Evolutionary conservation across 2,888 invertebrate species (phyloP), one percentile per base, ranked within the genome.

Genomic region (Caenorhabditis imperialis): DNA sequence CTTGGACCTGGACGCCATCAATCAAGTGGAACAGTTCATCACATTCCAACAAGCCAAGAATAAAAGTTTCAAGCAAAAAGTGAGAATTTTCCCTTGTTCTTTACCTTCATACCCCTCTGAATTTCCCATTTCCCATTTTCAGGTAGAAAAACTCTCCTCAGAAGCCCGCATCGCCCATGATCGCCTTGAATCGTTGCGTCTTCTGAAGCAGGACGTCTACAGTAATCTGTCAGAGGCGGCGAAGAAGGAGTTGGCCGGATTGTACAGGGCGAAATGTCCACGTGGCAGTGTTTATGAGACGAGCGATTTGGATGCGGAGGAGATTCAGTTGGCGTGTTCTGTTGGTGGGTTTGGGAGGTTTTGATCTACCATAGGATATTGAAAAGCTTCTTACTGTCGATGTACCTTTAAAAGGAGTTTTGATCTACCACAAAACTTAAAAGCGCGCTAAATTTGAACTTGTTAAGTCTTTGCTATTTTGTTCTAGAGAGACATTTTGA

Each of bases 1-100:
- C 18, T 37, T 75, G 40, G 75, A 75, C 44, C 20, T 75, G 3
- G 75, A 75, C 18, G 67, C 75, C 7, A 70, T 61, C 33, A 75
- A 61, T 20, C 75, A 75, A 61, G 63, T 75, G 14, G 75, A 75
- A 18, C 75, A 75, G 37, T 75, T 75, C 23, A 75, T 75, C 22
- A 22, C 42, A 0, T 75, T 75, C 20, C 55, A 58, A 33, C 48
- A 75, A 22, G 20, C 61, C 4, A 71, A 67, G 27, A 55, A 65
- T 18, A 60, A 65, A 20, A 75, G 75, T 20, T 75, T 75, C 44
- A 62, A 75, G 23, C 35, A 44, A 27, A 75, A 75, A 38, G 65
- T 30, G 30, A 30, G 10, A 30, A 30, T 30, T 30, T 30, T 6
- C 10, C 10, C 10, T 30, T 30, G 30, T 30, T n/a, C n/a, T n/a